Evolutionary conservation across 2,888 invertebrate genomes (phyloP), one percentile per base, ranked within the genome.

Genomic region (Heteromyza rotundicornis): DNA sequence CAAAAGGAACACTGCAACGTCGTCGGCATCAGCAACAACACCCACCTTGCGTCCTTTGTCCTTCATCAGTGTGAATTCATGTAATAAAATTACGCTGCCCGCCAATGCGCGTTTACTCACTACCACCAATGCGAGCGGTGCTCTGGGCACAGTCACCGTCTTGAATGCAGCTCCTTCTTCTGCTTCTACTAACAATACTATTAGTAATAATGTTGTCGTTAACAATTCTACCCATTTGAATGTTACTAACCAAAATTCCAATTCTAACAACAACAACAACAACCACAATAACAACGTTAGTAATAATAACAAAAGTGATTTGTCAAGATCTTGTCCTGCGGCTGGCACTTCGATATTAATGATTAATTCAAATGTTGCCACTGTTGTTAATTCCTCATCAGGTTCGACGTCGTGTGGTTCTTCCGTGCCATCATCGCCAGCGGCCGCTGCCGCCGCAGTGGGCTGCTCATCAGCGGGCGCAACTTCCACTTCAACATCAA

Each of bases 81-180:
- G 77, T 60, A 77, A 79, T 61, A 80, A 79, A 65, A 79, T 79
- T 57, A 77, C 79, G 2, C 57, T 79, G 64, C 76, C 81, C 19
- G 72, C 75, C 47, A 76, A 78, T 60, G 77, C 80, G n/a, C 76
- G 78, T 51, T 73, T 80, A 19, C 64, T 78, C 58, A 74, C 73
- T 12, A 70, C 77, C 40, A 67, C 71, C 16, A 63, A 70, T 32
- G 67, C 71, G 17, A 69, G 68, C 7, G 20, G 62, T 68, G 63
- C 59, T 66, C 63, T 57, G 1, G 65, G 65, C 22, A 69, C 70
- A 0, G 49, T 71, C 2, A 70, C 71, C 1, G 67, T 70, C 17
- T 62, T 68, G 7, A 64, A 54, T 59, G 57, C 61, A 14, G 50
- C 59, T 49, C 47, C 24, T 35, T 24, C 67, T 32, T 54, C 24